Evolutionary conservation across 2,888 invertebrate genomes (phyloP), one percentile per base, ranked within the genome.

Genomic region (Acrobasis consociella): DNA sequence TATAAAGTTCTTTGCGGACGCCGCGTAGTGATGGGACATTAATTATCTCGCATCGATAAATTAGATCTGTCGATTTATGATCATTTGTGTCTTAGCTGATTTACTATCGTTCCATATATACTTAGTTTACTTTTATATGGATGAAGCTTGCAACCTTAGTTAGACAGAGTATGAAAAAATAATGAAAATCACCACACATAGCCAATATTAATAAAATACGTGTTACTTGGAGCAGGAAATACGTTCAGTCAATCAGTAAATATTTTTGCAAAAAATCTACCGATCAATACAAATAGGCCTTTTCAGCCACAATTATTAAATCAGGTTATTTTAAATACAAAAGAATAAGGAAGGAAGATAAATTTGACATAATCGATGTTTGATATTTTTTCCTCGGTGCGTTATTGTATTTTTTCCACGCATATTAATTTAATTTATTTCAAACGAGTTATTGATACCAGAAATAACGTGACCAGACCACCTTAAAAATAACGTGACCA

Each of bases 1-100:
- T 81, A 77, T 75, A 77, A 72, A 74, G 78, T 77, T 81, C 75
- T 70, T 64, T 70, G 60, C 31, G 5, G 8, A 31, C 31, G 31
- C 62, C 56, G 58, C 15, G 10, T 78, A 85, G 82, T 65, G 81
- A 75, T 68, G 81, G n/a, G 68, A 17, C 38, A 31, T 10, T 52
- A 9, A 60, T 31, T 56, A 60, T n/a, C 13, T n/a, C 0, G n/a
- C n/a, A n/a, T 60, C 60, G 60, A 64, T 64, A 51, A 60, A 51
- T 60, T 49, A 37, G 38, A 15, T 13, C 15, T 13, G 58, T 46
- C 46, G 3, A 16, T 39, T 22, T 39, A 38, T 39, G 10, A n/a
- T 16, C 37, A 22, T 13, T 5, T 15, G n/a, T 38, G 22, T 9
- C 16, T 15, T 16, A 11, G 15, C 16, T 22, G 22, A 31, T 31